Percentiles rank a stretch among this genome's conserved stretches.
These are phyloP conservation scores for Cyanoramphus novaezelandiae DNA, from an alignment of 2,113 vertebrate species.

Conservation along the genomic window DNA sequence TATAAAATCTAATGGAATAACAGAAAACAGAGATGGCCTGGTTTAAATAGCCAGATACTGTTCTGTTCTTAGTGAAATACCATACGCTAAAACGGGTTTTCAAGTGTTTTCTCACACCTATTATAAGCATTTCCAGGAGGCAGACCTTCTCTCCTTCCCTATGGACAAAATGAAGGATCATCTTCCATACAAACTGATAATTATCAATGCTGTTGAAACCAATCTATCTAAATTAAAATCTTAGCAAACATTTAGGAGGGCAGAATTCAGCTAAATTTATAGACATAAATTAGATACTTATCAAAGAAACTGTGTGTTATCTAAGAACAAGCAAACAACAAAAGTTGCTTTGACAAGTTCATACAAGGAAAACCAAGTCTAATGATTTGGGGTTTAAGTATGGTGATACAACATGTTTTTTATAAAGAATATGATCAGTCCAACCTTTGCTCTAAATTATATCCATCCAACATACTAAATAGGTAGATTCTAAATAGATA, in stretches of 20 bases:
- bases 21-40: neutral
- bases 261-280: neutral
- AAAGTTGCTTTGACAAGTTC: neutral
- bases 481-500: neutral
- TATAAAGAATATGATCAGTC: neutral
- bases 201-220: neutral
- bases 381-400: neutral
- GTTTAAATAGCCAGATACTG: neutral
- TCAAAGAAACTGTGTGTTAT: neutral
- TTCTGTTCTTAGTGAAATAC: neutral
- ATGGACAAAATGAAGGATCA: neutral
- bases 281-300: conserved; percentile 4
- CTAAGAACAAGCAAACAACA: neutral
- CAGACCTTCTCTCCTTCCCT: neutral
- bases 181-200: neutral
- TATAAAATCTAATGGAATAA: neutral
- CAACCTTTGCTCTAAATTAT: neutral
- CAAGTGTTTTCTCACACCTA: neutral
- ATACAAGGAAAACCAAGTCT: neutral
- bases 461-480: neutral
- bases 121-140: neutral
- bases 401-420: neutral
- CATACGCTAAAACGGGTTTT: neutral
- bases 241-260: neutral
- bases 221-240: conserved; percentile 57